Conservation (phyloP, 2,888 invertebrate genomes). For the Spodoptera picta region DNA sequence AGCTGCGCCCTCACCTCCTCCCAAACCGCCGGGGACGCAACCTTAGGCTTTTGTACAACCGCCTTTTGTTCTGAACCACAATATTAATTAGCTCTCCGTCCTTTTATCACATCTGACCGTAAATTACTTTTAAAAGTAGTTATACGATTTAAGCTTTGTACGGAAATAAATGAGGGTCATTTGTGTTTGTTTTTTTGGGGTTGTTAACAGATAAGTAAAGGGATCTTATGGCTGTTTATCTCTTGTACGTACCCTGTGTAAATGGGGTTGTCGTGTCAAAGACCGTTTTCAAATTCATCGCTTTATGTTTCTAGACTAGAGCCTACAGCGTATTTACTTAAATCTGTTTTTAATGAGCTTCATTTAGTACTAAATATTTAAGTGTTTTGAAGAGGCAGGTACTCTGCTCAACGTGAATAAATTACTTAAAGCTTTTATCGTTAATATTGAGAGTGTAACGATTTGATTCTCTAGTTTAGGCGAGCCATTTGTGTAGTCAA, state of each 20-base stretch:
- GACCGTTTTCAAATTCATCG: too few relatives aligned
- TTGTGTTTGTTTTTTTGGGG: constrained; percentile 36
- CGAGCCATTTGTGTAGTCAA: too few relatives aligned
- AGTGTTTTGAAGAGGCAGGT: too few relatives aligned
- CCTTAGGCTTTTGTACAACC: constrained; percentile 56
- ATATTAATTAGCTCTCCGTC: constrained; percentile 51
- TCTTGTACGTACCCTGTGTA: background rate
- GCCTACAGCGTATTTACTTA: background rate
- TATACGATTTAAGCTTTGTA: constrained; percentile 44
- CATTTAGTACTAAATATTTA: too few relatives aligned
- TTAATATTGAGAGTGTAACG: too few relatives aligned
- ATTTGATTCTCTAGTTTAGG: too few relatives aligned
- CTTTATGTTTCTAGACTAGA: too few relatives aligned
- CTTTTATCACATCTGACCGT: constrained; percentile 60
- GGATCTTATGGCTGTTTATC: constrained; percentile 22
- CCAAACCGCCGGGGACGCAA: constrained; percentile 81
- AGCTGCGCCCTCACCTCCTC: constrained; percentile 90
- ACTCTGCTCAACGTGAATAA: too few relatives aligned
- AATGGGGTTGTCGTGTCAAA: too few relatives aligned
- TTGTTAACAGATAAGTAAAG: constrained; percentile 41
- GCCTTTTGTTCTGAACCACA: constrained; percentile 63
- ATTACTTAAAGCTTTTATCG: too few relatives aligned
- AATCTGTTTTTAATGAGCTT: background rate
- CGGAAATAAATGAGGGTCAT: constrained; percentile 47
- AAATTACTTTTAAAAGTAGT: constrained; percentile 56